Evolutionary conservation across 2,113 vertebrate genomes (phyloP).

Genomic region (Desmodus rotundus): DNA sequence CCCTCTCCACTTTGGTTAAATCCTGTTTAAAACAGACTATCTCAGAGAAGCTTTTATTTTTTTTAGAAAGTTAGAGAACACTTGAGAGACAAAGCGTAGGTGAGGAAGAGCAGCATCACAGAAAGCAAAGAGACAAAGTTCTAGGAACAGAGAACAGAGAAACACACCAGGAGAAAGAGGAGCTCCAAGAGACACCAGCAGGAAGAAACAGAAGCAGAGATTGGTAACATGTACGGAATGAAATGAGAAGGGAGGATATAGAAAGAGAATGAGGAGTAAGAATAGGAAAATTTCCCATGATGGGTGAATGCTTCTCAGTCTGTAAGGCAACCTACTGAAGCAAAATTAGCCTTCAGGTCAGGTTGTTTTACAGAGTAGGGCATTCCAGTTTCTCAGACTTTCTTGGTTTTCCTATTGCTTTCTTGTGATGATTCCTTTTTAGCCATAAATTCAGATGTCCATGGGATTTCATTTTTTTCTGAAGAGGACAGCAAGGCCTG

Average conservation of each 20-base stretch:
- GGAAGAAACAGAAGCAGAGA: background rate
- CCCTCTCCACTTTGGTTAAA: background rate
- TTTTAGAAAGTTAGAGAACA: background rate
- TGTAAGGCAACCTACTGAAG: background rate
- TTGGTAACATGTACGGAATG: background rate
- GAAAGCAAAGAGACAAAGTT: background rate
- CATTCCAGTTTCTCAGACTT: background rate
- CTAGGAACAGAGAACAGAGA: background rate
- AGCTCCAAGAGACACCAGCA: background rate
- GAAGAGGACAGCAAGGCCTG: background rate
- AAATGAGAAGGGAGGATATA: background rate
- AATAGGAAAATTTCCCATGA: background rate
- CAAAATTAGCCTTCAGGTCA: background rate
- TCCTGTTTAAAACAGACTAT: background rate
- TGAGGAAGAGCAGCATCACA: background rate
- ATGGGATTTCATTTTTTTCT: background rate
- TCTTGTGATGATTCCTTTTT: background rate
- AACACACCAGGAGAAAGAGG: background rate
- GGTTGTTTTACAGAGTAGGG: background rate
- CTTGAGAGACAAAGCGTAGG: background rate
- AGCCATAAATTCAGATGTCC: background rate
- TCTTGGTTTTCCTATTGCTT: background rate
- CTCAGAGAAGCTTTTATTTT: background rate
- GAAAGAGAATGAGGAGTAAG: background rate
- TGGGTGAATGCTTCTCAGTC: background rate